Base-by-base conservation (phyloP, 2,113 vertebrate species). In the Tautogolabrus adspersus region DNA sequence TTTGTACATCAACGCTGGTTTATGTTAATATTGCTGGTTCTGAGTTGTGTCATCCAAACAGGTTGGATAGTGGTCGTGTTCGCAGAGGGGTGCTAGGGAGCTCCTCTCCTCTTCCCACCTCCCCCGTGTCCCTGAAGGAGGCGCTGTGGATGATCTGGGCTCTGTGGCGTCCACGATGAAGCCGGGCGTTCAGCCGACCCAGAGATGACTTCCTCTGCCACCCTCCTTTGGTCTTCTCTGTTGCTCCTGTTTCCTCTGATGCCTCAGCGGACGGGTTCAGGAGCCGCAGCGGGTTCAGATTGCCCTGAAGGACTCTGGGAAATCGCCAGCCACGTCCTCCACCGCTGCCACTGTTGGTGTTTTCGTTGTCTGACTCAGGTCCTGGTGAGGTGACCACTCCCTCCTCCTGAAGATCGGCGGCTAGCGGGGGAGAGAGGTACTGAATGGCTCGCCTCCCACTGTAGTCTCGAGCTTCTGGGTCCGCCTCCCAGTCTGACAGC, bases 61-160 rank as follows among this genome's bases (percentile, higher is more conserved):
- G 94, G 66, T 97, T 98, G 85, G 98, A 99, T 37, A 98, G 94
- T 0, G 97, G 98, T 84, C 98, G 95, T 55, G 96, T 93, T 85
- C 95, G 95, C 73, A 95, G 93, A 0, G 96, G 96, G 0, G 92
- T 95, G 90, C 94, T 95, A 52, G 95, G 75, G 3, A 94, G 30
- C 8, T 92, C 94, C 1, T 96, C 95, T 42, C 93, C 94, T 4
- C 95, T 93, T 6, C 95, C 95, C 8, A 95, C 94, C 2, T 96
- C 95, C 16, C 95, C 96, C 0, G 94, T 91, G 58, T 95, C 94
- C 84, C 92, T 94, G 37, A 97, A 96, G 2, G 96, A 96, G 0
- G 96, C 95, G 68, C 95, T 97, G 91, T 98, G 98, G 85, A 98
- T 96, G 81, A 98, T 98, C 88, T 98, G 97, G 37, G 98, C 96